These are phyloP conservation scores for Ennomos erosarius DNA, from an alignment of 2,888 invertebrate genomes.

Conservation along the genomic window DNA sequence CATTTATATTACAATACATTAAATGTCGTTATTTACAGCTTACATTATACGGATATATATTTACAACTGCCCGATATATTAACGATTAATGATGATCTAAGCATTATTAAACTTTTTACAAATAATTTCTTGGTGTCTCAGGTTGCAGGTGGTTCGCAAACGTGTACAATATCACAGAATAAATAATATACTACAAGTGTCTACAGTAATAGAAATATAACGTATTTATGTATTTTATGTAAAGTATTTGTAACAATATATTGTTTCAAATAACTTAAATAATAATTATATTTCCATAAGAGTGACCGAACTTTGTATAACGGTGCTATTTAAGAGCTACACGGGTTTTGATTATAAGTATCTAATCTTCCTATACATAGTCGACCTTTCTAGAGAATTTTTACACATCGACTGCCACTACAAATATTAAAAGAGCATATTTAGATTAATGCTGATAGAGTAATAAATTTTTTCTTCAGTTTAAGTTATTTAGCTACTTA, in stretches of 20 bases:
- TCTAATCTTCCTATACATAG: no score
- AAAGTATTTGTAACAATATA: neutral
- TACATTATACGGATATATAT: slow-evolving; percentile 62
- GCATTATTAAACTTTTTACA: slow-evolving; percentile 60
- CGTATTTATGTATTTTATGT: no score
- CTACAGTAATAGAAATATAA: slow-evolving; percentile 15
- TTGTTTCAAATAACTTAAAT: neutral
- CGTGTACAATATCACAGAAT: slow-evolving; percentile 69
- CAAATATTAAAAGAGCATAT: no score
- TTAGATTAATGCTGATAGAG: no score
- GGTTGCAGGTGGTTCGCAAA: slow-evolving; percentile 48
- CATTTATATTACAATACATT: slow-evolving; percentile 71
- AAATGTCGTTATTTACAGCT: slow-evolving; percentile 79
- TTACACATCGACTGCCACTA: no score
- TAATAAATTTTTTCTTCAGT: no score
- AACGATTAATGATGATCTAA: slow-evolving; percentile 56
- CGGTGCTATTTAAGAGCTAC: no score
- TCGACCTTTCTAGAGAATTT: no score
- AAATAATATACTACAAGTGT: slow-evolving; percentile 61
- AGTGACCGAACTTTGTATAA: no score
- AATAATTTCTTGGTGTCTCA: slow-evolving; percentile 33
- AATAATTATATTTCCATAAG: neutral
- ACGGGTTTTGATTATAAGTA: no score
- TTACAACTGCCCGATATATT: slow-evolving; percentile 53
- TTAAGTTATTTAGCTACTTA: no score